A percentile compares a stretch with the other conserved stretches of the same genome.
phyloP scores from a whole-genome alignment of 2,113 vertebrate species.

The Cyprichromis sp. region DNA sequence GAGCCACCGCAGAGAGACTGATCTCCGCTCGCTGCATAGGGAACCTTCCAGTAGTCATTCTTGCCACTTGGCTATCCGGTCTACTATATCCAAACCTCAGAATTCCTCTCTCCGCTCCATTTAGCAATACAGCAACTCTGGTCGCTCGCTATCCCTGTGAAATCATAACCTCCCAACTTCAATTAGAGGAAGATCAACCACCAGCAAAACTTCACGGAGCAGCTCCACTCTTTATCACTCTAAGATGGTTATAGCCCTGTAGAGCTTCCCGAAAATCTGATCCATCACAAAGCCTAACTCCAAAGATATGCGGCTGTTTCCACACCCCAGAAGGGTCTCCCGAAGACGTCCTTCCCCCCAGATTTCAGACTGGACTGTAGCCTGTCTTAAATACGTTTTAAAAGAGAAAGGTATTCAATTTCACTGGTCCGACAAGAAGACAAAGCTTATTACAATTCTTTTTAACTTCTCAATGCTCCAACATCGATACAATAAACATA shows the following conservation, averaged over 20 bases:
- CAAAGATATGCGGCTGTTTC: neutral
- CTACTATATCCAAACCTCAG: neutral
- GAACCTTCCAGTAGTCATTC: neutral
- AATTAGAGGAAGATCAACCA: neutral
- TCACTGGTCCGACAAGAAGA: neutral
- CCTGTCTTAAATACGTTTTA: neutral
- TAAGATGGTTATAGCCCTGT: neutral
- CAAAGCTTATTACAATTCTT: neutral
- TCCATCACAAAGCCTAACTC: neutral
- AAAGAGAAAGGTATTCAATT: neutral
- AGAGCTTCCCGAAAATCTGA: neutral
- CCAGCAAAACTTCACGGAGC: neutral
- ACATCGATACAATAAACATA: neutral
- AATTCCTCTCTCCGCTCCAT: neutral
- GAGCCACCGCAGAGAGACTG: neutral
- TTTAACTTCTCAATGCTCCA: neutral
- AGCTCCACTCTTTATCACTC: neutral
- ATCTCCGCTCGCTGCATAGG: neutral
- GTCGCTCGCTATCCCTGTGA: neutral
- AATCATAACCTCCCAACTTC: neutral
- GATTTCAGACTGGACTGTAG: neutral
- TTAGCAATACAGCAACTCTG: neutral
- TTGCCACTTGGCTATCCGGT: neutral
- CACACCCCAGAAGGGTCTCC: neutral
- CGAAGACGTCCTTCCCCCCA: neutral